Percentiles rank a stretch among this genome's conserved stretches.
Conservation (phyloP, 2,113 vertebrate species). For the Uropsilus gracilis region DNA sequence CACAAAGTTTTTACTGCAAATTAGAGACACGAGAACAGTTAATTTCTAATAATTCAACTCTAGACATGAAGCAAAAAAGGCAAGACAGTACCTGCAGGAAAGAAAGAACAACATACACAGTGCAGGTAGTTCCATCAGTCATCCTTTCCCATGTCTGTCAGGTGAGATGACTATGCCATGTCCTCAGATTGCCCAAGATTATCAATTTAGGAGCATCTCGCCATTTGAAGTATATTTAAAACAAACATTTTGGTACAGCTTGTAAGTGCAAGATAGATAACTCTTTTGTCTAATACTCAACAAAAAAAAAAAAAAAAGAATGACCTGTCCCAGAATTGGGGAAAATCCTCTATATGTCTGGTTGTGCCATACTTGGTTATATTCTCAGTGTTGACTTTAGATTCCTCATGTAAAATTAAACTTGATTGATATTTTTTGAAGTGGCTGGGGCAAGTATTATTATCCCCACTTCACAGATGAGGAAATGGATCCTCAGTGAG, state of each 20-base stretch:
- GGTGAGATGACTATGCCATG: not conserved
- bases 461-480: slow-evolving; percentile 21
- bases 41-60: not conserved
- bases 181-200: not conserved
- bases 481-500: not conserved
- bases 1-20: not conserved
- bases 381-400: not conserved
- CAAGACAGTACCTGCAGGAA: not conserved
- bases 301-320: not conserved
- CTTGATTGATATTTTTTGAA: not conserved
- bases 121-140: not conserved
- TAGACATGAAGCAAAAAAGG: not conserved
- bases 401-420: not conserved
- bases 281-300: not conserved
- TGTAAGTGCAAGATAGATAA: not conserved
- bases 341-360: not conserved
- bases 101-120: not conserved
- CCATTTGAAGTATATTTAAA: not conserved
- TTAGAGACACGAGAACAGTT: not conserved
- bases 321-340: not conserved
- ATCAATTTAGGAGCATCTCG: not conserved
- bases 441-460: not conserved
- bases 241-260: not conserved
- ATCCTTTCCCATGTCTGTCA: not conserved
- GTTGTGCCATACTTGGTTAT: not conserved